Base-by-base conservation (phyloP, 2,113 vertebrate species). In the Silurus glanis region DNA sequence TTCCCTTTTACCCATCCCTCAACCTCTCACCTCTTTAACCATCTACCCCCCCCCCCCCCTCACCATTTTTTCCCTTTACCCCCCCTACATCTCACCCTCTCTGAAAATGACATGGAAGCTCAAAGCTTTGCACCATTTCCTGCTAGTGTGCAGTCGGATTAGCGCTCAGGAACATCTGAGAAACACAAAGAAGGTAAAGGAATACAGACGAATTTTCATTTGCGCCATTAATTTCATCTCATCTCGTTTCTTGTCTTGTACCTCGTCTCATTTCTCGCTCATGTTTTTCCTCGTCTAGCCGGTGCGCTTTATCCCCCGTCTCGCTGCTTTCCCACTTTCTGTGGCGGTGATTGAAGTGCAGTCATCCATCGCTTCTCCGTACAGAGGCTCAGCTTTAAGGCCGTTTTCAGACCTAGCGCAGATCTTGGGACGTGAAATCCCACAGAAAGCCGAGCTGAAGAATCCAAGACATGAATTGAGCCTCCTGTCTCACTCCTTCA, bases 311-410 rank as follows among this genome's bases (percentile, higher is more conserved):
- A 69, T 51, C 23, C 49, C 17, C 23, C 64, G 23, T 69, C 61
- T 82, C 17, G 6, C 4, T 23, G 28, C 78, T 61, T 61, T 23
- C 9, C 37, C 17, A 25, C 56, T 23, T 45, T 47, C 28, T 4
- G 0, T 23, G 56, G 28, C 47, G 56, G 56, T 80, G 78, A 80
- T 80, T 61, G 78, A 80, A 80, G 78, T 59, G 78, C 78, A 80
- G 56, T 19, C 56, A 61, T 55, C 62, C 64, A n/a, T 51, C 62
- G 9, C 61, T 17, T 2, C 49, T 83, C 62, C 1, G 14, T 25
- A 19, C 62, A 25, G 47, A 53, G 47, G 80, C 23, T 67, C 21
- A 28, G 62, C 59, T 66, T 23, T 67, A 82, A 82, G 53, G 55
- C 55, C 5, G 78, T 19, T 61, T 61, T 61, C 78, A 80, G 17